Evolutionary conservation across 2,797 vertebrate genomes (phyloP), one percentile per base, ranked within the genome.

Genomic region (Avahi laniger): DNA sequence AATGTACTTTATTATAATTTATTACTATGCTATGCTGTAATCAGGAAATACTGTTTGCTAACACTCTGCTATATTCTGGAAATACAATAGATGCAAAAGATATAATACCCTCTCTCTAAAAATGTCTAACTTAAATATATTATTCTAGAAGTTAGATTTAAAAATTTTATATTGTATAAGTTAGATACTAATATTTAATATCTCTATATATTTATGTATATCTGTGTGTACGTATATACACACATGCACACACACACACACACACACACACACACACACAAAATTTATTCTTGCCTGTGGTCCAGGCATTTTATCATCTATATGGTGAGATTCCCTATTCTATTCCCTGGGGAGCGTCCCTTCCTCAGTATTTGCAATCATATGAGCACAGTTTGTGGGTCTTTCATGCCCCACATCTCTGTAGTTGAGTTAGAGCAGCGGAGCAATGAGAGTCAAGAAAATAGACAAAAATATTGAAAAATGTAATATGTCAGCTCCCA

Each of bases 401-500:
- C 41, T 85, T 35, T 54, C 0, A 15, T 6, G 24, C 11, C 13
- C 35, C 43, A 14, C 17, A 28, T 35, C 43, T n/a, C 72, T 69
- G 4, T 54, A n/a, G 35, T 17, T 54, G 59, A 4, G 65, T 43
- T 5, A 46, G 30, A 73, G 17, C 15, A 26, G 6, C 3, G 2
- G 17, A 35, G 24, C 26, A 59, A 67, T 8, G 33, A n/a, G 8
- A 67, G 1, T 28, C 35, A 48, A 65, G 35, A 75, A 69, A 63
- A 38, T 1, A 35, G 48, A 7, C 52, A 24, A 6, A 22, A 28
- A 5, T 13, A 6, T 1, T 24, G 20, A 41, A 1, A n/a, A 30
- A 22, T 22, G 9, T 9, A 2, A 0, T 1, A 0, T 17, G 79
- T 13, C 14, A 0, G 24, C 24, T 13, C 26, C 30, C 24, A 52